A percentile compares a stretch with the other conserved stretches of the same genome.
phyloP scores from a whole-genome alignment of 1,140 invertebrate genomes.

The Eciton burchellii region DNA sequence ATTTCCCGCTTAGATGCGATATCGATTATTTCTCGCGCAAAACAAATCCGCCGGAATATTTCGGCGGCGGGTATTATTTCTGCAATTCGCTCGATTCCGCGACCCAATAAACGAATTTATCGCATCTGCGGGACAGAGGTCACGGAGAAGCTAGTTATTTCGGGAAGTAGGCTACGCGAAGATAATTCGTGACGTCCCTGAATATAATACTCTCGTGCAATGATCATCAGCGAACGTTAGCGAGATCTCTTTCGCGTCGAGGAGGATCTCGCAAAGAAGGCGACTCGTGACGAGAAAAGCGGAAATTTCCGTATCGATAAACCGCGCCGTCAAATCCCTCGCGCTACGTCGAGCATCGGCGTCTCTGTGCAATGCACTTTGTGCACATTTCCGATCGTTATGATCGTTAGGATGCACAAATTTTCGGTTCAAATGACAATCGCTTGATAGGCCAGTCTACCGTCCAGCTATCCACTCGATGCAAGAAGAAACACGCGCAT shows the following conservation, averaged over 20 bases:
- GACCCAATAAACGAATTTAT: constrained; percentile 58
- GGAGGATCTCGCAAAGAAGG: constrained; percentile 13
- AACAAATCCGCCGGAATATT: constrained; percentile 9
- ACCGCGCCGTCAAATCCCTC: constrained; percentile 61
- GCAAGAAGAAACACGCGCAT: constrained; percentile 15
- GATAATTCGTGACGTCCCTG: constrained; percentile 31
- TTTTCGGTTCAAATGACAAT: constrained; percentile 67
- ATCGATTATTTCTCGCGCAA: constrained; percentile 19
- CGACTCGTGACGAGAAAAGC: constrained; percentile 7
- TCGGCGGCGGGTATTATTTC: constrained; percentile 20
- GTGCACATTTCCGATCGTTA: constrained; percentile 44
- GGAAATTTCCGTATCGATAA: constrained; percentile 55
- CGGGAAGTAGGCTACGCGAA: constrained; percentile 54
- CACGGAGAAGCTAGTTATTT: constrained; percentile 54
- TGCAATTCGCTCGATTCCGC: constrained; percentile 51
- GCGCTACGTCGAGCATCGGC: constrained; percentile 60
- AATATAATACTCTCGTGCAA: constrained; percentile 32
- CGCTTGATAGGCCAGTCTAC: constrained; percentile 37
- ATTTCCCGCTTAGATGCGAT: constrained; percentile 11
- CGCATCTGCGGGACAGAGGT: constrained; percentile 14
- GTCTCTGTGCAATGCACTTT: constrained; percentile 52
- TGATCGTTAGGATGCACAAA: constrained; percentile 36
- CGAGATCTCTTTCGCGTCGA: background rate
- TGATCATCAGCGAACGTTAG: background rate
- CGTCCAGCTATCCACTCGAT: background rate